Conservation (phyloP, 2,888 invertebrate genomes). For the Thecocarcelia acutangulata region DNA sequence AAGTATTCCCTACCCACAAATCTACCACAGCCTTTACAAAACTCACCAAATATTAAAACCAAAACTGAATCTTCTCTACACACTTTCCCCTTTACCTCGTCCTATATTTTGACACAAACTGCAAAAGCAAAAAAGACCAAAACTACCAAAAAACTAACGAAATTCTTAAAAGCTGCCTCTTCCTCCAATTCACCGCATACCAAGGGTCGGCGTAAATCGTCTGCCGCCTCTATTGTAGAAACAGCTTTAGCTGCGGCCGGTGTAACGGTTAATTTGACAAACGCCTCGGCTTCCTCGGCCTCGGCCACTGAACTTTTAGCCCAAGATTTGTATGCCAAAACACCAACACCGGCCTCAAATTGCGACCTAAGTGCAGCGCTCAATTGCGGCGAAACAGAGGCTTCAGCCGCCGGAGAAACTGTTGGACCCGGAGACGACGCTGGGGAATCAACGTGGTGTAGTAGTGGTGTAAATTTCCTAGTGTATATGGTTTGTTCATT, state of each 20-base stretch:
- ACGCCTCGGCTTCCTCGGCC: slow-evolving; percentile 65
- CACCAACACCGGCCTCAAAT: slow-evolving; percentile 63
- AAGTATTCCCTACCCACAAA: slow-evolving; percentile 65
- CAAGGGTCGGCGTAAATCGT: slow-evolving; percentile 74
- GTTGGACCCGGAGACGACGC: slow-evolving; percentile 21
- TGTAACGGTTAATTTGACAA: slow-evolving; percentile 63
- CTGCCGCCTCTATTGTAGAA: slow-evolving; percentile 75
- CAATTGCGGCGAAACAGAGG: slow-evolving; percentile 38
- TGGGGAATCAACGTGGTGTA: slow-evolving; percentile 75
- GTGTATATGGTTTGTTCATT: slow-evolving; percentile 80
- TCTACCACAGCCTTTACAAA: slow-evolving; percentile 50
- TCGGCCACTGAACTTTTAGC: slow-evolving; percentile 64
- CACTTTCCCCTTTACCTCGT: slow-evolving; percentile 31
- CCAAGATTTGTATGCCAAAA: slow-evolving; percentile 62
- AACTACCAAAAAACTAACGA: slow-evolving; percentile 54
- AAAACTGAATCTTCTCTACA: slow-evolving; percentile 52
- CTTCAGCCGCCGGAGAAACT: slow-evolving; percentile 23
- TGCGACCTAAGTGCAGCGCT: slow-evolving; percentile 67
- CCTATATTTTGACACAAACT: slow-evolving; percentile 38
- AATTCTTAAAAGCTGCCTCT: slow-evolving; percentile 57
- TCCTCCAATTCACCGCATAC: slow-evolving; percentile 61
- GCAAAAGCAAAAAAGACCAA: slow-evolving; percentile 66
- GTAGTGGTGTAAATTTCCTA: slow-evolving; percentile 78
- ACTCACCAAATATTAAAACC: slow-evolving; percentile 44
- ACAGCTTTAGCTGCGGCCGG: slow-evolving; percentile 73